Evolutionary conservation across 1,140 invertebrate species (phyloP), one percentile per base, ranked within the genome.

Genomic region (Eubasilissa regina): DNA sequence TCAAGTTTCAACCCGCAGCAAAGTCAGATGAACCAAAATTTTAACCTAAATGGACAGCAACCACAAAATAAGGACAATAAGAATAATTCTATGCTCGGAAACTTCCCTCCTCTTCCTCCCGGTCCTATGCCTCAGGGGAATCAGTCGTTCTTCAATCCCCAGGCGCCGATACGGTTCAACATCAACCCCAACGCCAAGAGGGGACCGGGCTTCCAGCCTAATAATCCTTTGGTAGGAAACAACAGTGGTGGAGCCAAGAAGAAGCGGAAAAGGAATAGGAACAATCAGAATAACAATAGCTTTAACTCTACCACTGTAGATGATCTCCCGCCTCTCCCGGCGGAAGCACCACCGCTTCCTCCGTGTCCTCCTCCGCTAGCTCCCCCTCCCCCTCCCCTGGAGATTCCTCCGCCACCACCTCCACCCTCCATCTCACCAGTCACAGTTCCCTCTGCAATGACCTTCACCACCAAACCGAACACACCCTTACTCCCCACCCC

Each of bases 201-300:
- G 82, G 76, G 60, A 3, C 48, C 68, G 0, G 21, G 60, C 35
- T 80, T 81, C 79, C 86, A 45, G 82, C 89, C 85, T 80, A 86
- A 86, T 83, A 89, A 89, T 83, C 87, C 87, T 15, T 85, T 89
- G 60, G 79, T 87, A 47, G 84, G 86, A 3, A 92, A 90, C 25
- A 92, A 90, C 79, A 92, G 90, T 78, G 91, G 90, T 60, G 89
- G 89, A 21, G 89, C 91, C 8, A 94, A 94, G 88, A 95, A 94
- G 87, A 94, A 94, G 85, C 91, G 93, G 76, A 94, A 94, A 86
- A 91, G 90, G 82, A 93, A 93, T 81, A 93, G 93, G 85, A 94
- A 93, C 85, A 90, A 90, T 85, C 86, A 91, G 86, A 87, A 72
- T 47, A 76, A 89, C 88, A 91, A 89, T 86, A 86, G 88, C 84